Evolutionary conservation across 2,113 vertebrate genomes (phyloP), one percentile per base, ranked within the genome.

Genomic region (Cavia aperea): DNA sequence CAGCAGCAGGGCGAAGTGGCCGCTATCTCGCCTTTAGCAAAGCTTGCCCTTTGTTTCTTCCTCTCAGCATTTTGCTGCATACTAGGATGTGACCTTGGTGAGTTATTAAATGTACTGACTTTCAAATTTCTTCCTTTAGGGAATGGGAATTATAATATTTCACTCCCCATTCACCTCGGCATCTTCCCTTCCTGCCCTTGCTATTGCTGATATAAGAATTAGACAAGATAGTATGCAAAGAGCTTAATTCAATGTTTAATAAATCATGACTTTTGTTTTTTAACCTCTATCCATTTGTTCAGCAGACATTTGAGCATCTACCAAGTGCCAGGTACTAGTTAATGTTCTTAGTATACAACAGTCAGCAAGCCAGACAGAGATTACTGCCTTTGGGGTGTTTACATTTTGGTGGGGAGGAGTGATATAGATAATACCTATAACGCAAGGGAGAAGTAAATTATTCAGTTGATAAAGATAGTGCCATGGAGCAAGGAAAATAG

Each of bases 81-180:
- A 36, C 39, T 54, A 72, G 29, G 84, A 24, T 24, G 31, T 88
- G 51, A 86, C 10, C 8, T 54, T 72, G 36, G 29, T 77, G 81
- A 81, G 14, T 81, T 83, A 58, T 68, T 68, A 73, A 81, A 79
- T 11, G 9, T 94, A 33, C 54, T 91, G 36, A 19, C 63, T 91
- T 83, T 86, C 43, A 82, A 58, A 91, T 93, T 94, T 62, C 54
- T 92, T 79, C 33, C 91, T 4, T 54, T 86, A 39, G 15, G 75
- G 24, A 85, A 60, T 36, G 24, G 24, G 56, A 94, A 88, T 88
- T 73, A 21, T 16, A 79, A 39, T 77, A 70, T 29, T 21, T 82
- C 5, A 33, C 36, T 56, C 16, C 9, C 6, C 1, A 43, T 77
- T 26, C 43, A 2, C 43, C 51, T 39, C 33, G 33, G 21, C 12